Base-by-base conservation (phyloP, 2,113 vertebrate species). In the Paraplagusia blochii region DNA sequence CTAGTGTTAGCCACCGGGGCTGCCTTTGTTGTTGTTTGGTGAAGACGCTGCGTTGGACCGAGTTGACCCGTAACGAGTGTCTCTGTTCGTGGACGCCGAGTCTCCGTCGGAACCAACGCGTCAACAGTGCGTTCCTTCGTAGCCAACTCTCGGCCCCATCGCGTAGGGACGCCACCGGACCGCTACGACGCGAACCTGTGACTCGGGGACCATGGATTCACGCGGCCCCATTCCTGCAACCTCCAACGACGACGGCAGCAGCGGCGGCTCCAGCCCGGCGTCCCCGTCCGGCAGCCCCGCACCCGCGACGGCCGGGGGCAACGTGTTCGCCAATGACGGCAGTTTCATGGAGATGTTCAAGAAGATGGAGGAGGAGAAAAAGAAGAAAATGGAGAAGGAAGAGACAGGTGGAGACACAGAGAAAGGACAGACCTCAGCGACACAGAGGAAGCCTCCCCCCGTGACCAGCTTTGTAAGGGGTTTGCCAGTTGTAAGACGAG, bases 291-390 rank as follows among this genome's bases (percentile, higher is more conserved):
- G 77, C 43, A 90, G 85, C 60, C 79, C 84, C 8, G 74, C 66
- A 0, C 49, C 51, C 42, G 15, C 60, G 0, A 56, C 74, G 33
- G 33, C 87, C 33, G 86, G 73, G 3, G 88, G 86, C 69, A 97
- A 97, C 84, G 90, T 78, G 15, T 97, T 95, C 85, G 95, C 95
- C 34, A 96, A 98, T 88, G 95, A 98, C 63, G 95, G 95, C 74
- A 97, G 94, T 89, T 97, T 97, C 88, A 89, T 97, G 91, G 95
- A 95, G 89, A 90, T 97, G 65, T 97, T 97, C 88, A 96, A 93
- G 90, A 94, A 94, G 86, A 94, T 94, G 85, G 89, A 88, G 52
- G 89, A 84, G 50, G 89, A 85, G 56, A 86, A 85, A 70, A 81
- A 49, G 60, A 81, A 63, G 65, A 91, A 82, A 80, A 88, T 58